Base-by-base conservation (phyloP, 64 coral and sea anemone species). In the Porites australiensis region DNA sequence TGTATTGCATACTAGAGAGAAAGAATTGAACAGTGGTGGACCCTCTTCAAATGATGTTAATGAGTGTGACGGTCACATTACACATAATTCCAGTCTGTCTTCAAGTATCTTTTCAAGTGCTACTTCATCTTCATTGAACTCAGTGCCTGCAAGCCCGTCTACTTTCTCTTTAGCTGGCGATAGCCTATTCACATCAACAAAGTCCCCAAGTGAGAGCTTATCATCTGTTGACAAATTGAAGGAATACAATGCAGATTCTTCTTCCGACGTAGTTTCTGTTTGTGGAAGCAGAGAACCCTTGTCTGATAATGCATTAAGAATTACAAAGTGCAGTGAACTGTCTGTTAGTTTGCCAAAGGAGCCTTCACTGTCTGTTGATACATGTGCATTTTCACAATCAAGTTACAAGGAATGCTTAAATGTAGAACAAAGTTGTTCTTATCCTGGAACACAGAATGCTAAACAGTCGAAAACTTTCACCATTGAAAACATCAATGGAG, bases 71-170 rank as follows among this genome's bases (percentile, higher is more conserved):
- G 48, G 44, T 3, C 20, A 8, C 14, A 68, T 7, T 4, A 16
- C 47, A 19, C 7, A n/a, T n/a, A n/a, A n/a, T 2, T 18, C 4
- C 16, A 13, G 51, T 0, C 46, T 5, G 8, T 68, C 45, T 21
- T 46, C 27, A 37, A 37, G 27, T 37, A 37, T 84, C 7, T 9
- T 84, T 11, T 52, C 46, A 22, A 16, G 18, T 21, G 44, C 14
- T 15, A 64, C 81, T 8, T 4, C 46, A 20, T 50, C 61, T 3
- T 83, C 81, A 48, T 47, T 84, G 19, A 84, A 68, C 81, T 67
- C 61, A 21, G 21, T 13, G 6, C 63, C 62, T 19, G 8, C 2
- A 4, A 84, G 44, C 19, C 81, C 61, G 12, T 49, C 15, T 2
- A 67, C 22, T 2, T 82, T 49, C 16, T 3, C 14, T 18, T 4